Evolutionary conservation across 1,140 invertebrate genomes (phyloP).

Genomic region (Bilobella aurantiaca): DNA sequence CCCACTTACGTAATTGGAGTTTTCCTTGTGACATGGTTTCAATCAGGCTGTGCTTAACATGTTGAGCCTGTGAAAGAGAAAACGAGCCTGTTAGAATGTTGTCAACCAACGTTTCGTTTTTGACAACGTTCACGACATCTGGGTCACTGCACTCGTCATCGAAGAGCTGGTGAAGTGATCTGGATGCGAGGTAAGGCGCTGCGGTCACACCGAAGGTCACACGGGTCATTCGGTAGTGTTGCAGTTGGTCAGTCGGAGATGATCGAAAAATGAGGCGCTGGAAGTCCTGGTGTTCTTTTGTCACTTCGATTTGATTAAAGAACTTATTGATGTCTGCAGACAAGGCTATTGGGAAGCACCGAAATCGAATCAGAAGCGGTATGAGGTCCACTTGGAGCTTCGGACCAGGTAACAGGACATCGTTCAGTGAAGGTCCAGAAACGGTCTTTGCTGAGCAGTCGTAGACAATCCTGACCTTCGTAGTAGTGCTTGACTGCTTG

Average conservation of each 20-base stretch:
- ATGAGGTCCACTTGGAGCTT: conserved; percentile 24
- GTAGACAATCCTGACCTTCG: conserved; percentile 29
- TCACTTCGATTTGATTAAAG: conserved; percentile 28
- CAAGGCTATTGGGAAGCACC: conserved; percentile 22
- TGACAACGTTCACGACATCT: conserved; percentile 6
- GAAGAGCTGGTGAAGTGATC: conserved; percentile 33
- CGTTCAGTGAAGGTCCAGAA: conserved; percentile 22
- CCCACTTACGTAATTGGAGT: conserved; percentile 38
- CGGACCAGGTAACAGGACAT: conserved; percentile 22
- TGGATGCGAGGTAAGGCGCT: conserved; percentile 37
- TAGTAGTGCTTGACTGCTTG: conserved; percentile 20
- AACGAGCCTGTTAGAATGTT: conserved; percentile 40
- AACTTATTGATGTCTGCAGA: conserved; percentile 34
- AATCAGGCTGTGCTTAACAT: conserved; percentile 32
- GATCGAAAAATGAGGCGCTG: conserved; percentile 33
- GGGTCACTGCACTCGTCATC: conserved; percentile 15
- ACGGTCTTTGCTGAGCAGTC: conserved; percentile 21
- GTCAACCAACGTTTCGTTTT: conserved; percentile 38
- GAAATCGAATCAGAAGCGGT: conserved; percentile 11
- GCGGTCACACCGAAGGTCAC: conserved; percentile 38
- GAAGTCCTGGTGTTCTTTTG: neutral
- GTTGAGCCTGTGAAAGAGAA: conserved; percentile 36
- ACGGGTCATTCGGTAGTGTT: conserved; percentile 36
- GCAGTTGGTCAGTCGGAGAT: conserved; percentile 18
- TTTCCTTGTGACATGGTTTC: conserved; percentile 23